Conservation (phyloP, 2,113 vertebrate genomes). For the Myotis brandtii region DNA sequence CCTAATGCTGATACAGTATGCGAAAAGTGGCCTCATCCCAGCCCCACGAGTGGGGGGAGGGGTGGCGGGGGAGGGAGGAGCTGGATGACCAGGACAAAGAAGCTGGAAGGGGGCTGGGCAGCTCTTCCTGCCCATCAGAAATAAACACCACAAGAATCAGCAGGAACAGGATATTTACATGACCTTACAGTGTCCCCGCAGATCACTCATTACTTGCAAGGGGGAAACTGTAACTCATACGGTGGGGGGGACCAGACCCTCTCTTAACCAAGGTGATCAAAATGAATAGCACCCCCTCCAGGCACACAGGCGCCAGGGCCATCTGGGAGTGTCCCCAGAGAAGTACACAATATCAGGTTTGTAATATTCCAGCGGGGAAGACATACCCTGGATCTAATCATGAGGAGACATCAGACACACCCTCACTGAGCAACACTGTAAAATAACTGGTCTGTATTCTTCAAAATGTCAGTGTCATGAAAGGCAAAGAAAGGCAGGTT, state of each 20-base stretch:
- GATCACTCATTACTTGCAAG: neutral
- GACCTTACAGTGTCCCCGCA: neutral
- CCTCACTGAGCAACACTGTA: neutral
- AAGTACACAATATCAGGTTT: neutral
- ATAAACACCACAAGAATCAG: conserved; percentile 23
- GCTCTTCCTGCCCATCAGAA: conserved; percentile 8
- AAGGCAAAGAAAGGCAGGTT: neutral
- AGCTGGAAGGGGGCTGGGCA: neutral
- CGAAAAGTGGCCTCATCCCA: neutral
- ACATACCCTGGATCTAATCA: neutral
- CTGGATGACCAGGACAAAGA: neutral
- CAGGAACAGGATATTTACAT: conserved; percentile 52
- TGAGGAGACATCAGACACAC: neutral
- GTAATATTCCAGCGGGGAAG: neutral
- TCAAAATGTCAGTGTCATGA: neutral
- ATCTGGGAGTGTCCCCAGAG: neutral
- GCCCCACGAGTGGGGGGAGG: neutral
- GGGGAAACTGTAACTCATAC: neutral
- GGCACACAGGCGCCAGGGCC: neutral
- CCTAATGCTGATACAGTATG: neutral
- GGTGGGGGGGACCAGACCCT: neutral
- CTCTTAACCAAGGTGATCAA: neutral
- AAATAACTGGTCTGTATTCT: neutral
- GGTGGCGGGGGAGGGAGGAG: neutral
- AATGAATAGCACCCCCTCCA: neutral